Percentiles rank a stretch among this genome's conserved stretches.
These are phyloP conservation scores for Catagonus wagneri DNA, from an alignment of 2,113 vertebrate species.

Conservation along the genomic window DNA sequence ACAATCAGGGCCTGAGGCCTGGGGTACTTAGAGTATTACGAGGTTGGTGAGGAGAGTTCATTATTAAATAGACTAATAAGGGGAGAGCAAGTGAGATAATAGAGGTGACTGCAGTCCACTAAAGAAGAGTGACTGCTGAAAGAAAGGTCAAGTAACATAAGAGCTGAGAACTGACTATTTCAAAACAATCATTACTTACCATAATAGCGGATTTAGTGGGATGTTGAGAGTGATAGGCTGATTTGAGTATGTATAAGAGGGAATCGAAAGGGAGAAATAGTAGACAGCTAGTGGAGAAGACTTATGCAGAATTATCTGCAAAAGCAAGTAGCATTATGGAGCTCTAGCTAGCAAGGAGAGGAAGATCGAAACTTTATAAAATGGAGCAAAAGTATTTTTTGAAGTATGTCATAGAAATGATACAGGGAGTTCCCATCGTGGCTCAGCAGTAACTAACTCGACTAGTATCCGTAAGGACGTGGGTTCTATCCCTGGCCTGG, in stretches of 20 bases:
- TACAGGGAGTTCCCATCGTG: not conserved
- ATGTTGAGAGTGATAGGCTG: not conserved
- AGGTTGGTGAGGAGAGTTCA: not conserved
- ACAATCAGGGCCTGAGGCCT: not conserved
- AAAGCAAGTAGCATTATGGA: not conserved
- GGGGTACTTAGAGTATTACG: not conserved
- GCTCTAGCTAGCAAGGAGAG: not conserved
- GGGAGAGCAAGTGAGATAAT: not conserved
- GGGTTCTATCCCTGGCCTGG: no score
- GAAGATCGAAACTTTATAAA: not conserved
- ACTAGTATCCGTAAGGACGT: no score
- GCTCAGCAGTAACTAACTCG: no score
- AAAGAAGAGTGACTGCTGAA: slow-evolving; percentile 37
- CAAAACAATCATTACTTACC: not conserved
- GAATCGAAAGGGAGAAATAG: not conserved
- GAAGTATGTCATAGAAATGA: not conserved
- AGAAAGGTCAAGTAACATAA: not conserved
- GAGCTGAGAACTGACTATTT: not conserved
- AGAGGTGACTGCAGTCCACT: not conserved
- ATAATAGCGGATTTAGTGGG: slow-evolving; percentile 7
- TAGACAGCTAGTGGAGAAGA: not conserved
- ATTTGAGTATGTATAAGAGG: not conserved
- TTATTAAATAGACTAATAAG: not conserved
- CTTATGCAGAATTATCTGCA: not conserved
- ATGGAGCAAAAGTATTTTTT: not conserved